Conservation (phyloP, 1,140 invertebrate species). For the Drosophila persimilis region DNA sequence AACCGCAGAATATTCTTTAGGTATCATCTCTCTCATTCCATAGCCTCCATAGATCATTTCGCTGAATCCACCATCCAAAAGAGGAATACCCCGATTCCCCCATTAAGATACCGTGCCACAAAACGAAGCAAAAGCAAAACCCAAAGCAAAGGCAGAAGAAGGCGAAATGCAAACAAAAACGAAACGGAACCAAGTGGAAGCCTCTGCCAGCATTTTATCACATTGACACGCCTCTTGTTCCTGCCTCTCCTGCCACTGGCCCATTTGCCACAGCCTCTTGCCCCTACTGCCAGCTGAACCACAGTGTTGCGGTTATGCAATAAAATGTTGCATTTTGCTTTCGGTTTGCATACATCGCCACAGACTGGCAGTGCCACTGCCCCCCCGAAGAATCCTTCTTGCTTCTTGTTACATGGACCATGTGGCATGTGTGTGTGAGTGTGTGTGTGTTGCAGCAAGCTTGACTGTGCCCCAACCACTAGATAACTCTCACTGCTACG, state of each 20-base stretch:
- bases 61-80: no score
- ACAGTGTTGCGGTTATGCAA: constrained; percentile 63
- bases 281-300: constrained; percentile 5
- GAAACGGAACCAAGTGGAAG: constrained; percentile 32
- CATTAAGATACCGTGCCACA: background rate
- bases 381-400: constrained; percentile 15
- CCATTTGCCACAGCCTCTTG: constrained; percentile 24
- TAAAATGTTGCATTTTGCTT: constrained; percentile 75
- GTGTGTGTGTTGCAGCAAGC: constrained; percentile 50
- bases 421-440: constrained; percentile 5
- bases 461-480: constrained; percentile 50
- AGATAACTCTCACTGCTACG: constrained; percentile 32
- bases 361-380: background rate
- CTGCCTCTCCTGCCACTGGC: background rate
- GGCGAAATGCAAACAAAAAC: constrained; percentile 5
- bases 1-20: no score
- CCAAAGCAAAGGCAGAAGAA: background rate
- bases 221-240: constrained; percentile 29
- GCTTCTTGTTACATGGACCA: constrained; percentile 17
- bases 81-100: no score
- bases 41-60: no score
- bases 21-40: no score
- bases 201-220: constrained; percentile 55
- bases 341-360: constrained; percentile 18
- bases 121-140: constrained; percentile 11